Conservation (phyloP, 2,113 vertebrate species). For the Eidolon helvum region DNA sequence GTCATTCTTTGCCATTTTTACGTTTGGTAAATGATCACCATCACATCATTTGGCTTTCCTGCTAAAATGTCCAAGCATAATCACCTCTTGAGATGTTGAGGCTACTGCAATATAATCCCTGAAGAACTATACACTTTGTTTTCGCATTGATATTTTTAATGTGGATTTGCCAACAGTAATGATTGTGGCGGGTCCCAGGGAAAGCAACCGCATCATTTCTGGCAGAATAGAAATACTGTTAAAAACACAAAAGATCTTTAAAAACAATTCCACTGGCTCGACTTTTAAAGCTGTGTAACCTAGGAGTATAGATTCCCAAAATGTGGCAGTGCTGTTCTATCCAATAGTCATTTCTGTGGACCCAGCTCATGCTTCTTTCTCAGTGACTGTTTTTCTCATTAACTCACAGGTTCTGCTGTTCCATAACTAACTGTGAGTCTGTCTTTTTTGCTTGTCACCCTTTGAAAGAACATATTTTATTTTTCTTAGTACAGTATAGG, state of each 20-base stretch:
- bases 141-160: not conserved
- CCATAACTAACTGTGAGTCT: not conserved
- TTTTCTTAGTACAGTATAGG: constrained; percentile 8
- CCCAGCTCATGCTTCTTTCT: not conserved
- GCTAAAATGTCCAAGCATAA: not conserved
- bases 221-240: not conserved
- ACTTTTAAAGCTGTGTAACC: not conserved
- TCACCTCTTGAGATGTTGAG: not conserved
- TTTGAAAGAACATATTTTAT: not conserved
- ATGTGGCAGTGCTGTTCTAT: not conserved
- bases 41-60: not conserved
- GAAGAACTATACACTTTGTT: not conserved
- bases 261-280: not conserved
- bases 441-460: not conserved
- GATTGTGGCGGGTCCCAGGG: not conserved
- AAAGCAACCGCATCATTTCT: not conserved
- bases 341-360: not conserved
- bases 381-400: not conserved
- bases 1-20: not conserved
- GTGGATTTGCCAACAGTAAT: not conserved
- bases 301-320: not conserved
- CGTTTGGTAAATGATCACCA: not conserved
- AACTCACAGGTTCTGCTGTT: not conserved
- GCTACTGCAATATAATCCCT: not conserved
- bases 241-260: constrained; percentile 20